phyloP scores from a whole-genome alignment of 2,888 invertebrate species.

The Micoletzkya japonica region DNA sequence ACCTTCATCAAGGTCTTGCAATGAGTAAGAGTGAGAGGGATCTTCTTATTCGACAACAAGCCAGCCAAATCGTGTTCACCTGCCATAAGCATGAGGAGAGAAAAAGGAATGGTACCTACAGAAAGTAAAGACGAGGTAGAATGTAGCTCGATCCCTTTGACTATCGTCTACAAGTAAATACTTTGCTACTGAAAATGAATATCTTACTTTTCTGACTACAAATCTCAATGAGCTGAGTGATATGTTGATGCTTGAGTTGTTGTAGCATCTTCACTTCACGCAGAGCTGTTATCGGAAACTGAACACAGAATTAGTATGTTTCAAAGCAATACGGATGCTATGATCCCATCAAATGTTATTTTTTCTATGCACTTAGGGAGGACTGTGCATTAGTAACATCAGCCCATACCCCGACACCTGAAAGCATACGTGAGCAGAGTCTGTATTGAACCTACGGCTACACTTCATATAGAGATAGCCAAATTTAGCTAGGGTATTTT shows the following conservation, averaged over 20 bases:
- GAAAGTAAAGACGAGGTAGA: conserved; percentile 95
- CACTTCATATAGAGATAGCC: too few species aligned
- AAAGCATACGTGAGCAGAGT: too few species aligned
- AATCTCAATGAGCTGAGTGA: conserved; percentile 94
- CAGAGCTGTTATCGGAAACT: conserved; percentile 96
- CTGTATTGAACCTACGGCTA: too few species aligned
- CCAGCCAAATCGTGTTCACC: conserved; percentile 94
- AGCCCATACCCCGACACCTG: too few species aligned
- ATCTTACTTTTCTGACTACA: conserved; percentile 81
- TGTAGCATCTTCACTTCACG: conserved; percentile 95
- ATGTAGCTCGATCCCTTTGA: conserved; percentile 73
- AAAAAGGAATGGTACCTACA: conserved; percentile 68
- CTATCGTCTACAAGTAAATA: neutral
- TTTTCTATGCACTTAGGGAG: too few species aligned
- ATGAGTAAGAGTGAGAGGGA: conserved; percentile 92
- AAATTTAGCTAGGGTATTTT: too few species aligned
- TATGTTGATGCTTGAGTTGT: conserved; percentile 90
- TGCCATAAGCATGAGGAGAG: neutral
- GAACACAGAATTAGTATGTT: conserved; percentile 65
- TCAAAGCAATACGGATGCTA: too few species aligned
- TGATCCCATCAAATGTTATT: too few species aligned
- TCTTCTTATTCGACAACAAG: conserved; percentile 87
- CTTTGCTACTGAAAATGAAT: neutral
- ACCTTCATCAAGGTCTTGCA: conserved; percentile 87
- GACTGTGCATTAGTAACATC: too few species aligned